phyloP scores from a whole-genome alignment of 2,888 invertebrate genomes.

The Fragum fragum region DNA sequence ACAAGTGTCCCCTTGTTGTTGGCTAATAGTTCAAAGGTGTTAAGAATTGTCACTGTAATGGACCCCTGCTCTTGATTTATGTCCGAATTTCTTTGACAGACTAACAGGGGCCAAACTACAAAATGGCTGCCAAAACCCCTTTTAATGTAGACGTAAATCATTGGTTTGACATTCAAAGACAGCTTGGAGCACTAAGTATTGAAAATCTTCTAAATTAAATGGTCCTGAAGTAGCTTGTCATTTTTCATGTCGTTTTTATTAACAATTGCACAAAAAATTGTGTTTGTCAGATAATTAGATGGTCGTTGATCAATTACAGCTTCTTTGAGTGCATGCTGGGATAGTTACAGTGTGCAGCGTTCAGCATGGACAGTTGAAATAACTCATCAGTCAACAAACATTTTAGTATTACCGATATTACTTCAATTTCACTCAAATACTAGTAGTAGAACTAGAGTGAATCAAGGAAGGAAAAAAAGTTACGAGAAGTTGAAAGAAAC shows the following conservation, averaged over 20 bases:
- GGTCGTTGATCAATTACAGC: constrained; percentile 10
- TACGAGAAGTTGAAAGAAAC: too few species aligned
- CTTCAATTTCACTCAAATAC: too few species aligned
- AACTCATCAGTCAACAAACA: constrained; percentile 10
- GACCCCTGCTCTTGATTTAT: constrained; percentile 59
- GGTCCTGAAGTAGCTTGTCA: constrained; percentile 25
- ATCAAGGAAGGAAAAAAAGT: too few species aligned
- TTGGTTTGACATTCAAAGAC: constrained; percentile 44
- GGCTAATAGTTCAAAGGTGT: constrained; percentile 58
- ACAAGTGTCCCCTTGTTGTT: constrained; percentile 40
- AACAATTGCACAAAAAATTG: constrained; percentile 21
- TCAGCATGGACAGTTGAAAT: constrained; percentile 13
- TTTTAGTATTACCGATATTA: neutral
- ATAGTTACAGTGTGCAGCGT: neutral
- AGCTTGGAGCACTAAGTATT: constrained; percentile 20
- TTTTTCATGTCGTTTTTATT: constrained; percentile 25
- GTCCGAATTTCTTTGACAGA: constrained; percentile 43
- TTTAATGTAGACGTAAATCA: constrained; percentile 60
- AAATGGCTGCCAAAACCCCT: constrained; percentile 52
- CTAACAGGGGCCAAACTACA: constrained; percentile 47
- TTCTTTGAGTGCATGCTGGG: constrained; percentile 3
- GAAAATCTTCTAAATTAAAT: constrained; percentile 8
- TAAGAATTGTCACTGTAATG: constrained; percentile 45
- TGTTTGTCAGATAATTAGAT: constrained; percentile 25
- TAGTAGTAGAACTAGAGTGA: too few species aligned